Base-by-base conservation (phyloP, 2,113 vertebrate species). In the Octodon degus region DNA sequence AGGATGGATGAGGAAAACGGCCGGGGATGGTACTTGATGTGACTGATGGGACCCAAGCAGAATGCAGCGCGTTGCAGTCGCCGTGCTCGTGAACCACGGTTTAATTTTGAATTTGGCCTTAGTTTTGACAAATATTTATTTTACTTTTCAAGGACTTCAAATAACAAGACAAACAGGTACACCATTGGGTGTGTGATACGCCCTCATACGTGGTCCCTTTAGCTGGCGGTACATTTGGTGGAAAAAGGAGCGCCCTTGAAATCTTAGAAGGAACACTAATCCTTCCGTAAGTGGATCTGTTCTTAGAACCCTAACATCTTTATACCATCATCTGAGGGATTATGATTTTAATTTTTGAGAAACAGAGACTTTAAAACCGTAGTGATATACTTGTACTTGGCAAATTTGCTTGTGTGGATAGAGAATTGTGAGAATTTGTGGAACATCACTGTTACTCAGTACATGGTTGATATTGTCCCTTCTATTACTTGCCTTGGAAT, bases 51-150 rank as follows among this genome's bases (percentile, higher is more conserved):
- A 40, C 1, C 20, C 17, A 32, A 58, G 37, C 3, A 1, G 43
- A 25, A 37, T 22, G 67, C 13, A 65, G 24, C 12, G 7, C 1
- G 55, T 4, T 0, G 11, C 43, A 81, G 47, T 25, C 19, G 30
- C 47, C 1, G 16, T 47, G 37, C 1, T 53, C 3, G 70, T 4
- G 0, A 3, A 62, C 7, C 4, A 76, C 7, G 5, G 12, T 76
- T 67, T 40, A 37, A 2, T 34, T 90, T 37, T 60, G 2, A 22
- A 24, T 37, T 43, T 68, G 62, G 83, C 43, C 43, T 43, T 43
- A 43, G 43, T 43, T 6, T 43, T 43, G 43, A 43, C 43, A 43
- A 77, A 60, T 22, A 77, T 22, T 76, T 40, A 6, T 47, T 79
- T 20, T 58, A 62, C 37, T 72, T 82, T 34, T 82, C 47, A 76